A percentile compares a stretch with the other conserved stretches of the same genome.
phyloP scores from a whole-genome alignment of 2,797 vertebrate genomes.

The Myioborus miniatus region DNA sequence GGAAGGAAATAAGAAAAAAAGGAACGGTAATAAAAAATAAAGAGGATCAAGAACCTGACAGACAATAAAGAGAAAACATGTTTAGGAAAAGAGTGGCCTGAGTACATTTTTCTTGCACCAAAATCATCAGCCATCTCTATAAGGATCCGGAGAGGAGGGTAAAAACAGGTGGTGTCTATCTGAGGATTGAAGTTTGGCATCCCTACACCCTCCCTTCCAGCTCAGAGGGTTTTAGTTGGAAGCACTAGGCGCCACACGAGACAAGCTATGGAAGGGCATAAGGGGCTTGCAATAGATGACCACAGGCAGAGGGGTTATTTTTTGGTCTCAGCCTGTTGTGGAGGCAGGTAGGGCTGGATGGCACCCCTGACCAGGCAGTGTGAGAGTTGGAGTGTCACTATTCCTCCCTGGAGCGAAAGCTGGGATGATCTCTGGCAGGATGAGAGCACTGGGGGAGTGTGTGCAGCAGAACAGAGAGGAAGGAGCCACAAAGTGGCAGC shows the following conservation, averaged over 20 bases:
- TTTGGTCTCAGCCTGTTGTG: neutral
- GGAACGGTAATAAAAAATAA: neutral
- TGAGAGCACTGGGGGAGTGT: neutral
- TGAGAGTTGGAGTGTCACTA: neutral
- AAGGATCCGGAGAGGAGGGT: neutral
- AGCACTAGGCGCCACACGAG: accelerated
- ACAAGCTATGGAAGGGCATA: accelerated
- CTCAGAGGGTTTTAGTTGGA: accelerated
- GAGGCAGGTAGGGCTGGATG: neutral
- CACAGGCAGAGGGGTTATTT: too few species aligned
- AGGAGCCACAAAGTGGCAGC: constrained; percentile 63
- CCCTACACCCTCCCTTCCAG: neutral
- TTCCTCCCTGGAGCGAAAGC: neutral
- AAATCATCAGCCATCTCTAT: neutral
- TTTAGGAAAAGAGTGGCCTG: neutral
- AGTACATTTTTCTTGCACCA: neutral
- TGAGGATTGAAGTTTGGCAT: neutral
- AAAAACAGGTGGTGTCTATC: neutral
- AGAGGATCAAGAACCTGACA: neutral
- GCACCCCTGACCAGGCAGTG: accelerated
- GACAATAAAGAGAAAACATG: neutral
- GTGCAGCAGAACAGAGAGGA: constrained; percentile 11
- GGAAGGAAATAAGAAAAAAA: constrained; percentile 7
- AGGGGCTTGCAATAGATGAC: neutral
- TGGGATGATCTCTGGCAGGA: neutral